Evolutionary conservation across 2,113 vertebrate genomes (phyloP).

Genomic region (Protobothrops mucrosquamatus): DNA sequence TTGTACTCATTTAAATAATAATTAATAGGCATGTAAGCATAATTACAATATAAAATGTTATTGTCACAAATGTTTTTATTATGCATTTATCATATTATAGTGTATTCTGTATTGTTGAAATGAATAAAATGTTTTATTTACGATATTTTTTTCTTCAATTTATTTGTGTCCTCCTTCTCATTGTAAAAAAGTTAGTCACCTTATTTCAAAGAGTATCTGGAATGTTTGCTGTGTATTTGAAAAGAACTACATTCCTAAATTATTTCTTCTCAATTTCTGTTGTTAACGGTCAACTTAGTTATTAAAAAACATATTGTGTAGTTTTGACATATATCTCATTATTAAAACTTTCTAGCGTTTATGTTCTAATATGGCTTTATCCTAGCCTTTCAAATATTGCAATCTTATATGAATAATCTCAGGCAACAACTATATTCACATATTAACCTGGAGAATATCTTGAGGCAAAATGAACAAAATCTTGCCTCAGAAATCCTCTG

Average conservation of each 20-base stretch:
- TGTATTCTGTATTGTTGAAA: too few relatives aligned
- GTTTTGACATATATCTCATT: background rate
- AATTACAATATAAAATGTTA: too few relatives aligned
- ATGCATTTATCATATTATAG: too few relatives aligned
- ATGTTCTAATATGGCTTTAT: background rate
- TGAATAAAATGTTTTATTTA: too few relatives aligned
- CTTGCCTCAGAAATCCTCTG: background rate
- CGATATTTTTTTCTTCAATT: too few relatives aligned
- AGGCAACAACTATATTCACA: background rate
- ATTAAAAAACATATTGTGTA: background rate
- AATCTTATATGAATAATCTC: background rate
- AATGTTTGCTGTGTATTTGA: background rate
- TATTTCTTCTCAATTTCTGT: background rate
- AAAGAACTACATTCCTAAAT: background rate
- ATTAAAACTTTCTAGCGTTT: background rate
- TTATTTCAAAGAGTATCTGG: background rate
- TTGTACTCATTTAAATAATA: too few relatives aligned
- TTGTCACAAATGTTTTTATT: too few relatives aligned
- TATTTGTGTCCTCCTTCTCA: too few relatives aligned
- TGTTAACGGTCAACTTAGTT: background rate
- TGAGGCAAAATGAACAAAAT: background rate
- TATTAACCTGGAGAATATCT: background rate
- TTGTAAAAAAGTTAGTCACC: too few relatives aligned
- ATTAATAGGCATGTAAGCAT: too few relatives aligned
- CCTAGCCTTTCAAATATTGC: background rate